Base-by-base conservation (phyloP, 92 coral and sea anemone genomes). In the Chrysogorgia sp. region DNA sequence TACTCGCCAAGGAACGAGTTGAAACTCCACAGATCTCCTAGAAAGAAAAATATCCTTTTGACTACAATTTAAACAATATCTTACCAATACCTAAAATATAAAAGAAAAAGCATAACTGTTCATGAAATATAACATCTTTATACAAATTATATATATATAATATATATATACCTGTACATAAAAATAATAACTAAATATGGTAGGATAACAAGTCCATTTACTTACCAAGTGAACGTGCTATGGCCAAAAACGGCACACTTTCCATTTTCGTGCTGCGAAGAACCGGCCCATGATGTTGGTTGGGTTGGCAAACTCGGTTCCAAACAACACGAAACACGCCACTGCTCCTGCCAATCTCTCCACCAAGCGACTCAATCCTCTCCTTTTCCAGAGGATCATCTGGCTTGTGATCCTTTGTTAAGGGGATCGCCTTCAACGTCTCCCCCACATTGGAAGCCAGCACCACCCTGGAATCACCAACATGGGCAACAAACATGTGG, bases 21-120 rank as follows among this genome's bases (percentile, higher is more conserved):
- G 80, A 92, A 92, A 68, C 97, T 92, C 97, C 97, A 92, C 81
- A 92, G 89, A 87, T 92, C 97, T 10, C 97, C 97, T 91, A 57
- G 1, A 69, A 20, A 40, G 50, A 58, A 72, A 8, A 64, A 59
- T n/a, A n/a, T n/a, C n/a, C n/a, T n/a, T n/a, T n/a, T n/a, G n/a
- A n/a, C n/a, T n/a, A n/a, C n/a, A n/a, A n/a, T 52, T 52, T 52
- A 2, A 52, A 52, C 5, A 52, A 21, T 19, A 3, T 4, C 23
- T 52, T 52, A 52, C 22, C 23, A 19, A 58, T 24, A 58, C 63
- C 17, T 20, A 58, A 2, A 17, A 58, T 17, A 58, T 17, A 22
- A 58, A 58, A 17, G 58, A 19, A 2, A 19, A 26, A 19, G 23
- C 2, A 3, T n/a, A n/a, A n/a, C n/a, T n/a, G n/a, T n/a, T n/a